These are phyloP conservation scores for Parnassius glacialis DNA, from an alignment of 2,888 invertebrate species.

Conservation along the genomic window DNA sequence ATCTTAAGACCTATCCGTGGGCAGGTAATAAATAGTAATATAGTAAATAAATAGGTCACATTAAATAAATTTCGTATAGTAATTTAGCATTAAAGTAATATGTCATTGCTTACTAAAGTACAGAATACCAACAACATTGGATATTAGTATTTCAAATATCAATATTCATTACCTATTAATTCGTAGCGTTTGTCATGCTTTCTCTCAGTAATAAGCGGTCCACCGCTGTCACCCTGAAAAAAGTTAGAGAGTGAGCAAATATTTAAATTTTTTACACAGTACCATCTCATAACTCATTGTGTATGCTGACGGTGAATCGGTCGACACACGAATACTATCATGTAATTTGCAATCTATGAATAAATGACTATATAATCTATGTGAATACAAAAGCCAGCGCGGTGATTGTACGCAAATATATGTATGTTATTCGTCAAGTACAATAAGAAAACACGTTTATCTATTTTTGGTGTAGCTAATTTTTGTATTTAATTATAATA, in stretches of 20 bases:
- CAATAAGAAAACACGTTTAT: no score
- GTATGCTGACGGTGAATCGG: slow-evolving; percentile 1
- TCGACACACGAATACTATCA: neutral
- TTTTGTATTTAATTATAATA: no score
- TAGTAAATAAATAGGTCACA: no score
- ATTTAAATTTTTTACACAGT: neutral
- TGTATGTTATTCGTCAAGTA: no score
- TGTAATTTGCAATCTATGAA: slow-evolving; percentile 6
- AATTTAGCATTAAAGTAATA: no score
- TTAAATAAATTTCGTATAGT: no score
- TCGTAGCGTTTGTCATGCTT: slow-evolving; percentile 87
- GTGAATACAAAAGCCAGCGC: no score
- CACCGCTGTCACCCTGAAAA: slow-evolving; percentile 89
- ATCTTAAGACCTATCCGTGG: no score
- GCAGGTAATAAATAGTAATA: no score
- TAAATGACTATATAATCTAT: neutral
- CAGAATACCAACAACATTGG: neutral
- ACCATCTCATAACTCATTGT: neutral
- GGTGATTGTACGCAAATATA: no score
- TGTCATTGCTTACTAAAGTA: neutral
- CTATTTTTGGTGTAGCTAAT: no score
- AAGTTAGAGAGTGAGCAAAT: slow-evolving; percentile 14
- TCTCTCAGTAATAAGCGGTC: slow-evolving; percentile 87
- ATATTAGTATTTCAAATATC: slow-evolving; percentile 14
- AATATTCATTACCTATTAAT: slow-evolving; percentile 83